A percentile compares a stretch with the other conserved stretches of the same genome.
Conservation (phyloP, 2,113 vertebrate species). For the Petrocephalus microphthalmus region DNA sequence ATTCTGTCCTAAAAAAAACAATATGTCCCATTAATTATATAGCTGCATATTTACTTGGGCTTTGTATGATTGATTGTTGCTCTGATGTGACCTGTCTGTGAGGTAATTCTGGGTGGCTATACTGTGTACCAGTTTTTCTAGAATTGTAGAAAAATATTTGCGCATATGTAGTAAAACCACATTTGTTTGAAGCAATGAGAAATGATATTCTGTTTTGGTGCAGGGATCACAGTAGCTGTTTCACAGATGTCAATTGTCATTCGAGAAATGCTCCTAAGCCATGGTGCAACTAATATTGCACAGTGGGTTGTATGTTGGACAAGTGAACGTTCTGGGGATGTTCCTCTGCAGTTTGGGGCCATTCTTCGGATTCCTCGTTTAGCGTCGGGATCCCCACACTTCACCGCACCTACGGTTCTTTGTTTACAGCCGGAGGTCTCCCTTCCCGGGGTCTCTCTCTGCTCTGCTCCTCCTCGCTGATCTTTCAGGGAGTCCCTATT, state of each 20-base stretch:
- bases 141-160: neutral
- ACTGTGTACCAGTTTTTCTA: neutral
- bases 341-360: neutral
- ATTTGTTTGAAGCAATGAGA: neutral
- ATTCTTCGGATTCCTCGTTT: neutral
- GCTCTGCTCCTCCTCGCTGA: constrained; percentile 35
- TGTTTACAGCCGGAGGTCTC: constrained; percentile 24
- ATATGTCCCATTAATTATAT: neutral
- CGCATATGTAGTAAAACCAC: too few relatives aligned
- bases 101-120: neutral
- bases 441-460: constrained; percentile 25
- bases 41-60: neutral
- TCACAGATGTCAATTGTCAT: neutral
- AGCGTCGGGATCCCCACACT: neutral
- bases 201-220: neutral
- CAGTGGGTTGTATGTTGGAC: neutral
- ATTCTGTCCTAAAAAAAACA: neutral
- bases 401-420: neutral
- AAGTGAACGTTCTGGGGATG: neutral
- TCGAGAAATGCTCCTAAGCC: neutral
- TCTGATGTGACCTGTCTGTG: neutral
- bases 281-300: neutral
- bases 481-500: constrained; percentile 37
- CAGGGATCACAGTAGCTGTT: neutral
- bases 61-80: neutral